A percentile compares a stretch with the other conserved stretches of the same genome.
Evolutionary conservation across 2,113 vertebrate species (phyloP).

Genomic region (Microcebus ravelobensis): DNA sequence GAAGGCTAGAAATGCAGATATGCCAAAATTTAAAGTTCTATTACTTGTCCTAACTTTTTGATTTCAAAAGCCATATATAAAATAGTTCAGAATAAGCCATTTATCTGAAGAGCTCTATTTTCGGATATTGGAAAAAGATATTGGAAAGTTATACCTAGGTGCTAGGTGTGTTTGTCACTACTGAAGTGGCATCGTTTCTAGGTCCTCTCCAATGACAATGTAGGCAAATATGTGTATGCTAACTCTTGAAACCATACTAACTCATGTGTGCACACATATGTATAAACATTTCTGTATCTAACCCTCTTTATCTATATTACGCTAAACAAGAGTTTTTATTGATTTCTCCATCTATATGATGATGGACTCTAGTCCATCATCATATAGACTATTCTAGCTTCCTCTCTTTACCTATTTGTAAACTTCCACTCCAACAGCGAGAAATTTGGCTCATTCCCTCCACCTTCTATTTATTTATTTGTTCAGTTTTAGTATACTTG

Average conservation of each 20-base stretch:
- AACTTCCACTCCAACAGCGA: background rate
- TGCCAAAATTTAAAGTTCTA: too few species aligned
- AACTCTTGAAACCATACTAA: too few species aligned
- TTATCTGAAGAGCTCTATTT: background rate
- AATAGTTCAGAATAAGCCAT: background rate
- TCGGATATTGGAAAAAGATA: background rate
- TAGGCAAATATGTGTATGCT: background rate
- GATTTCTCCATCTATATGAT: background rate
- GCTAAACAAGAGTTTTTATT: too few species aligned
- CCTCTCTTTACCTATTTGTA: background rate
- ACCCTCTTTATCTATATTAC: background rate
- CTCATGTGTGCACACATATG: background rate
- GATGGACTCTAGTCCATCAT: too few species aligned
- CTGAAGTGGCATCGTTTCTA: background rate
- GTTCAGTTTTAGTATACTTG: background rate
- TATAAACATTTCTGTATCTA: background rate
- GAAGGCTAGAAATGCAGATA: background rate
- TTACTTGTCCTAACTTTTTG: too few species aligned
- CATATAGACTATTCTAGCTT: background rate
- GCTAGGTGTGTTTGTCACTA: background rate
- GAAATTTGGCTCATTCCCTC: background rate
- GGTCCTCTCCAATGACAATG: background rate
- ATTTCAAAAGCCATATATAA: too few species aligned
- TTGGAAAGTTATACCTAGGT: background rate
- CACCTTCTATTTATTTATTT: background rate